These are phyloP conservation scores for Zonitis immaculata DNA, from an alignment of 2,888 invertebrate genomes.

Conservation along the genomic window DNA sequence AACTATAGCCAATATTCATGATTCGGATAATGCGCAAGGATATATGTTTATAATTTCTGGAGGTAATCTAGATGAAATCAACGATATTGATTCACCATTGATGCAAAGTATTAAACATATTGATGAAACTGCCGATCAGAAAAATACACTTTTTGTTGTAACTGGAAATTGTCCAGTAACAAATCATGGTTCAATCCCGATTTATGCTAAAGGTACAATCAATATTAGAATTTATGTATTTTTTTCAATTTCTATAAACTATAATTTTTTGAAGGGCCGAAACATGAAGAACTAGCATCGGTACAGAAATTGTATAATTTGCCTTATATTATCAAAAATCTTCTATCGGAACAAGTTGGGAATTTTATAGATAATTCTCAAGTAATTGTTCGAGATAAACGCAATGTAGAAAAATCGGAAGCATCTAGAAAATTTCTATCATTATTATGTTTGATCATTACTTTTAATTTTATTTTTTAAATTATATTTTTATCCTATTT, in stretches of 20 bases:
- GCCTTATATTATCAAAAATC: conserved; percentile 31
- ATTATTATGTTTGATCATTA: not conserved
- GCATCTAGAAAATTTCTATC: not conserved
- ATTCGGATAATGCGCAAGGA: conserved; percentile 20
- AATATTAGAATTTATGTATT: not conserved
- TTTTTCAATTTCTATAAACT: not conserved
- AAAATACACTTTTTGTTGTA: conserved; percentile 34
- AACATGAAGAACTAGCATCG: conserved; percentile 21
- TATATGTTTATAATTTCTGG: conserved; percentile 38
- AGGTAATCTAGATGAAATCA: conserved; percentile 30
- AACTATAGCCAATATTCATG: conserved; percentile 28
- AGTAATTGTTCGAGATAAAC: not conserved
- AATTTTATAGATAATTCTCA: not conserved
- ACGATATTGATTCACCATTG: conserved; percentile 32
- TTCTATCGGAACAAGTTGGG: conserved; percentile 15
- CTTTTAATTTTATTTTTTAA: not conserved
- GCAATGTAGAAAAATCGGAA: not conserved
- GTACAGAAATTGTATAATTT: conserved; percentile 31
- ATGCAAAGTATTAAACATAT: conserved; percentile 39
- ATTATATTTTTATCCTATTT: not conserved
- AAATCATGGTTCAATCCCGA: conserved; percentile 20
- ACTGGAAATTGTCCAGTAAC: conserved; percentile 32
- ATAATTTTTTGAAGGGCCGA: conserved; percentile 29
- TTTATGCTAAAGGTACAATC: conserved; percentile 32
- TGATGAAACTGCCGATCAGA: conserved; percentile 32